A percentile compares a stretch with the other conserved stretches of the same genome.
Conservation (phyloP, 2,113 vertebrate genomes). For the Felis catus region DNA sequence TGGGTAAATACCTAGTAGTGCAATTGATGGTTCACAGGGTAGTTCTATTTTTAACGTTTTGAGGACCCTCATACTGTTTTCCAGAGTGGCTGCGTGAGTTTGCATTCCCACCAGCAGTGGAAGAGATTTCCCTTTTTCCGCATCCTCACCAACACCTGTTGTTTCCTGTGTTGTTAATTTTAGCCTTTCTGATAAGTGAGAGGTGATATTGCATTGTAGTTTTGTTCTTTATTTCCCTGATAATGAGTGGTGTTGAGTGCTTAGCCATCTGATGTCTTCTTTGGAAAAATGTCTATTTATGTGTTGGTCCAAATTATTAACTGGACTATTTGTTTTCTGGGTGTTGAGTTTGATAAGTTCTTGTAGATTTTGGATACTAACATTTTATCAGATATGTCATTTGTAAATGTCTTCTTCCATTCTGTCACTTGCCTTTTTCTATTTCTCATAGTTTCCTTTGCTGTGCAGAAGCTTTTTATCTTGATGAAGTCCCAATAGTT, state of each 20-base stretch:
- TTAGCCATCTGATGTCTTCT: background rate
- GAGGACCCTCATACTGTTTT: background rate
- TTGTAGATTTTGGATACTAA: background rate
- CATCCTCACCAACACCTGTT: background rate
- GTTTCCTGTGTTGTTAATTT: background rate
- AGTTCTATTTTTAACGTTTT: background rate
- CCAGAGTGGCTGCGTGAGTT: background rate
- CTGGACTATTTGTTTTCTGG: background rate
- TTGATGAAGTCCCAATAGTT: background rate
- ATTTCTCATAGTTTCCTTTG: background rate
- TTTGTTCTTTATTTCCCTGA: background rate
- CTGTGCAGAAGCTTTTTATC: background rate
- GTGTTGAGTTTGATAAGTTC: background rate
- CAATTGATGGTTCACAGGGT: background rate
- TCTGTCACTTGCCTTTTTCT: background rate
- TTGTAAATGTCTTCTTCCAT: background rate
- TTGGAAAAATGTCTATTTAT: background rate
- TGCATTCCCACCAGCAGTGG: background rate
- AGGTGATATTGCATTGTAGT: background rate
- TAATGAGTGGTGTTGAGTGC: background rate
- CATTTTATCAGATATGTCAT: background rate
- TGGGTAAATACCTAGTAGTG: background rate
- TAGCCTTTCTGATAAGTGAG: background rate
- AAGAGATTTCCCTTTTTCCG: background rate
- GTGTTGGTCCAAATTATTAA: background rate